Evolutionary conservation across 2,797 vertebrate genomes (phyloP).

Genomic region (Argentina silus): DNA sequence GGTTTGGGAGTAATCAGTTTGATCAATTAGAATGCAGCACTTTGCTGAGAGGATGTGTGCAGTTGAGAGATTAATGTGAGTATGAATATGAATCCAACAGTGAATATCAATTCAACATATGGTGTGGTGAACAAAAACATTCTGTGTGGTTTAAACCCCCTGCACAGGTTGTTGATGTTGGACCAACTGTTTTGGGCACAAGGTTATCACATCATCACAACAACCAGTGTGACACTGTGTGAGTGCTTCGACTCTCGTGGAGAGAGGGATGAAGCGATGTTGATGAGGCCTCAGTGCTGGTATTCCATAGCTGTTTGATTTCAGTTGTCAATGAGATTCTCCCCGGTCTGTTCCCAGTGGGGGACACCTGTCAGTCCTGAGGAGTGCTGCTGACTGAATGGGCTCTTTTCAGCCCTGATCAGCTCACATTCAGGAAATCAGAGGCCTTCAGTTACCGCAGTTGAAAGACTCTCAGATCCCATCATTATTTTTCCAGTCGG

Average conservation of each 20-base stretch:
- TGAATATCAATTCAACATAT: not conserved
- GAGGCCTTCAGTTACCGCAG: constrained; percentile 28
- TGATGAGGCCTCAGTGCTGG: not conserved
- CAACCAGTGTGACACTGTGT: not conserved
- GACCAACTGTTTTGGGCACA: not conserved
- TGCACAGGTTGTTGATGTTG: not conserved
- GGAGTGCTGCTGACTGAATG: constrained; percentile 25
- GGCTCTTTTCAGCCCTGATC: constrained; percentile 23
- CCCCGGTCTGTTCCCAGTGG: constrained; percentile 5
- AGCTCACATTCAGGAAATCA: constrained; percentile 29
- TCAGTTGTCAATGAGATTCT: not conserved
- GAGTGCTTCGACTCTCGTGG: too few relatives aligned
- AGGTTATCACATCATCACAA: not conserved
- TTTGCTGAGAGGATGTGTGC: constrained; percentile 14
- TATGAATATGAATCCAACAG: constrained; percentile 20
- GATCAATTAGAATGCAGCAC: constrained; percentile 20
- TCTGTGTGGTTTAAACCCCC: not conserved
- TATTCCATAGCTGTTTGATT: not conserved
- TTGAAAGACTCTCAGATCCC: constrained; percentile 47
- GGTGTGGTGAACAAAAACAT: not conserved
- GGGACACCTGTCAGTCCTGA: constrained; percentile 37
- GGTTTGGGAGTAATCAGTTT: constrained; percentile 30
- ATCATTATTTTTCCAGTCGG: constrained; percentile 79
- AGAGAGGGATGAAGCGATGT: not conserved
- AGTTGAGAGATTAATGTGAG: constrained; percentile 19